phyloP scores from a whole-genome alignment of 2,888 invertebrate species.

The Epicampocera succincta region DNA sequence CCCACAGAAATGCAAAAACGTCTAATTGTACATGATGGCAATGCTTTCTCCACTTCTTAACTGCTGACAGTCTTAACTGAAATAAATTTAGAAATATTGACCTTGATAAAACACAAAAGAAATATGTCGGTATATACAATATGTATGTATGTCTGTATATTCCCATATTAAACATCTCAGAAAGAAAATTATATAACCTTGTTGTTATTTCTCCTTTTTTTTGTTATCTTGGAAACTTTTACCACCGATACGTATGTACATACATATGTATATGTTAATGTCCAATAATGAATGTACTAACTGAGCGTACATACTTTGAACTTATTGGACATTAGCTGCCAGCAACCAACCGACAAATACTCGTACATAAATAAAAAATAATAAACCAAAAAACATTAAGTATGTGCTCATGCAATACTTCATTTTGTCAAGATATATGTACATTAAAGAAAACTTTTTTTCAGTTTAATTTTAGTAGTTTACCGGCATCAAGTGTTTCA shows the following conservation, averaged over 20 bases:
- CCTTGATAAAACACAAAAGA: slow-evolving; percentile 38
- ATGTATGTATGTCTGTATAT: neutral
- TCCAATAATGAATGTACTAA: slow-evolving; percentile 14
- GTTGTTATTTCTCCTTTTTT: neutral
- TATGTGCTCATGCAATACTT: slow-evolving; percentile 62
- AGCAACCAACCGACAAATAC: slow-evolving; percentile 14
- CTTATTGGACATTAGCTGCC: slow-evolving; percentile 58
- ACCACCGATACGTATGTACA: slow-evolving; percentile 26
- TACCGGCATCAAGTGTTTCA: slow-evolving; percentile 63
- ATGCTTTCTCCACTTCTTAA: slow-evolving; percentile 55
- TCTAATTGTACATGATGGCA: slow-evolving; percentile 23
- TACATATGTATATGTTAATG: neutral
- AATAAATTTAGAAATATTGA: slow-evolving; percentile 46
- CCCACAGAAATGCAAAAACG: slow-evolving; percentile 30
- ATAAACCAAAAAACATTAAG: slow-evolving; percentile 54
- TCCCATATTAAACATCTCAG: slow-evolving; percentile 43
- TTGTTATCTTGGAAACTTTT: slow-evolving; percentile 53
- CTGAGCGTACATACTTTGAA: slow-evolving; percentile 59
- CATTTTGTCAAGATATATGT: slow-evolving; percentile 57
- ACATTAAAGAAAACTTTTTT: slow-evolving; percentile 27
- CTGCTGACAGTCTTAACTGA: neutral
- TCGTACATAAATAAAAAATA: slow-evolving; percentile 21
- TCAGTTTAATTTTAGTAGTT: slow-evolving; percentile 19
- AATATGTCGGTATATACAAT: neutral
- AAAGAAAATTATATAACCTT: slow-evolving; percentile 57